Evolutionary conservation across 2,888 invertebrate genomes (phyloP), one percentile per base, ranked within the genome.

Genomic region (Heliconius hortense): DNA sequence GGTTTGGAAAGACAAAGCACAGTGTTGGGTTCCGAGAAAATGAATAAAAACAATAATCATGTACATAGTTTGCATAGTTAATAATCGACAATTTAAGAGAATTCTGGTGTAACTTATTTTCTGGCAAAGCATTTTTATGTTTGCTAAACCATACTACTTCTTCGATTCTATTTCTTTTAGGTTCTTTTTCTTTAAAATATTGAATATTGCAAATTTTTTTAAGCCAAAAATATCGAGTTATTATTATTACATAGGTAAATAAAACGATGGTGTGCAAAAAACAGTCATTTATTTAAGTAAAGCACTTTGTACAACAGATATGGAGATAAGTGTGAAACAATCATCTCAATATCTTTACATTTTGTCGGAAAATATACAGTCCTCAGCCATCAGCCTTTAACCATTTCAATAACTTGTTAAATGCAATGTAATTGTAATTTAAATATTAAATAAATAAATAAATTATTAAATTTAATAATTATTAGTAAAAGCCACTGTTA

Each of bases 331-430:
- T 89, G 83, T 78, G 59, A 60, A 62, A 78, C 85, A 83, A 87
- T 92, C 92, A 88, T 92, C 91, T 87, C 85, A 82, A 83, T 76
- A 85, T 88, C 91, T 86, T 84, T 35, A 35, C 10, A 59, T 71
- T 13, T 2, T 26, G 24, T 31, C 5, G 10, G 26, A 60, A n/a
- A 60, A 28, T 43, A 24, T 43, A 18, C 7, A 26, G 26, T 43
- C 43, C 7, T n/a, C 66, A 24, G 24, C 35, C n/a, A n/a, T 39
- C 13, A 26, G 7, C 28, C 15, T 26, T 24, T 7, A 24, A 66
- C 66, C 13, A 24, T 66, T 43, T 24, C 21, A 39, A 39, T 24
- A 39, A 66, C 43, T 39, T 66, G 39, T 43, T 43, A 8, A 66
- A 8, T 43, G 66, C 66, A 35, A 35, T 35, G 35, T 35, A 10